Base-by-base conservation (phyloP, 2,797 vertebrate genomes). In the Sphenodon punctatus region DNA sequence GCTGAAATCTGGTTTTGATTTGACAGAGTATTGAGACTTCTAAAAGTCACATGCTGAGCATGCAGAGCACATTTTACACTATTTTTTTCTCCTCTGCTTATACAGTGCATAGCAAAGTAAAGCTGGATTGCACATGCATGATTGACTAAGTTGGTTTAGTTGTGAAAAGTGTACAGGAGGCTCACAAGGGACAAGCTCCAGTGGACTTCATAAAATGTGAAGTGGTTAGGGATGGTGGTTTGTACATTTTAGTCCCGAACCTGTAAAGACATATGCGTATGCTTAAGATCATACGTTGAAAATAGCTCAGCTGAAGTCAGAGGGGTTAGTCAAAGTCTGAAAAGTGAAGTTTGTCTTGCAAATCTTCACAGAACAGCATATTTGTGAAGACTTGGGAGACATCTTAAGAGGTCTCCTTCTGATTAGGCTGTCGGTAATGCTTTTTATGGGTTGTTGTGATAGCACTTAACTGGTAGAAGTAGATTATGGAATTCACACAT, bases 41-140 rank as follows among this genome's bases (percentile, higher is more conserved):
- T 22, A 55, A 15, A 34, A 2, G n/a, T 51, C 12, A 17, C 36
- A 5, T 17, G 0, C 22, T 14, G 0, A 27, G 58, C 4, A 1
- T 6, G 34, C 5, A 64, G 0, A 1, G n/a, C 66, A 4, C 23
- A 0, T 16, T 48, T 15, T 22, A 7, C 25, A 17, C 0, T 48
- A 25, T 16, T 15, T 1, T 25, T 71, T 67, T 34, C 27, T 45
- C 14, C 20, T 9, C 30, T 42, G 23, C 49, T 43, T 12, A 2
- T 13, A 60, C 17, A 46, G 48, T 5, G 0, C 0, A 1, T 10
- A 5, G 42, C 42, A 56, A 72, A 53, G 66, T 36, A 67, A 56
- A 70, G 53, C 30, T 12, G 5, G 25, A n/a, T 30, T 3, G 45
- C 14, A 27, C 12, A 4, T 0, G 43, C 0, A 2, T 4, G 22